phyloP scores from a whole-genome alignment of 2,797 vertebrate genomes.

The Typhlichthys eigenmanni region DNA sequence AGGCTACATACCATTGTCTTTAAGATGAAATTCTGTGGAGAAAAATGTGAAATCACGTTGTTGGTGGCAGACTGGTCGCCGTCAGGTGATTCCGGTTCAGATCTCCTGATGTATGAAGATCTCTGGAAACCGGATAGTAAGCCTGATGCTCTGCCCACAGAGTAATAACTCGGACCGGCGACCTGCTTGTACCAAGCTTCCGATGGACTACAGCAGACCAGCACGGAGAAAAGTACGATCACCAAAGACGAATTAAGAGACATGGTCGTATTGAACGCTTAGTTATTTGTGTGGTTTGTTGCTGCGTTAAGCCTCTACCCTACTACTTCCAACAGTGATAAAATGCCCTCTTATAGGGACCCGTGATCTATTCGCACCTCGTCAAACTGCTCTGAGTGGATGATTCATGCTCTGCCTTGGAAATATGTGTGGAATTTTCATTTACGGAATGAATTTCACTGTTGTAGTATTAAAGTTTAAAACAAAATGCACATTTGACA shows the following conservation, averaged over 20 bases:
- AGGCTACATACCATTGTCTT: constrained; percentile 70
- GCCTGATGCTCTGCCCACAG: constrained; percentile 84
- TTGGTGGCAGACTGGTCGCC: constrained; percentile 24
- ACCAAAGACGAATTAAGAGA: constrained; percentile 37
- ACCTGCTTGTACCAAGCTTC: constrained; percentile 81
- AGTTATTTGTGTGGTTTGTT: too few species aligned
- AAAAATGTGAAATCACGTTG: constrained; percentile 2
- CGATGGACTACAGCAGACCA: constrained; percentile 57
- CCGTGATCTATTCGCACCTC: too few species aligned
- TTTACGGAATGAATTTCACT: too few species aligned
- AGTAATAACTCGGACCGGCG: constrained; percentile 75
- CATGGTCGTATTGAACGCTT: too few species aligned
- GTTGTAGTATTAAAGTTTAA: too few species aligned
- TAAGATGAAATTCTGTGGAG: constrained; percentile 23
- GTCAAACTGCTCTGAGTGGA: too few species aligned
- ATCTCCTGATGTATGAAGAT: constrained; percentile 65
- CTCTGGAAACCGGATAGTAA: constrained; percentile 79
- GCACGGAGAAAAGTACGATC: constrained; percentile 48
- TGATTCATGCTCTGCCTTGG: too few species aligned
- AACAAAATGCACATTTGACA: too few species aligned
- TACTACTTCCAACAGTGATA: too few species aligned
- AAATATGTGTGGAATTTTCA: too few species aligned
- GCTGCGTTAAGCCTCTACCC: too few species aligned
- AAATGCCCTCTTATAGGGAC: too few species aligned
- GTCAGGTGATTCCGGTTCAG: constrained; percentile 40